These are phyloP conservation scores for Acrocera orbiculus DNA, from an alignment of 2,888 invertebrate genomes.

Conservation along the genomic window DNA sequence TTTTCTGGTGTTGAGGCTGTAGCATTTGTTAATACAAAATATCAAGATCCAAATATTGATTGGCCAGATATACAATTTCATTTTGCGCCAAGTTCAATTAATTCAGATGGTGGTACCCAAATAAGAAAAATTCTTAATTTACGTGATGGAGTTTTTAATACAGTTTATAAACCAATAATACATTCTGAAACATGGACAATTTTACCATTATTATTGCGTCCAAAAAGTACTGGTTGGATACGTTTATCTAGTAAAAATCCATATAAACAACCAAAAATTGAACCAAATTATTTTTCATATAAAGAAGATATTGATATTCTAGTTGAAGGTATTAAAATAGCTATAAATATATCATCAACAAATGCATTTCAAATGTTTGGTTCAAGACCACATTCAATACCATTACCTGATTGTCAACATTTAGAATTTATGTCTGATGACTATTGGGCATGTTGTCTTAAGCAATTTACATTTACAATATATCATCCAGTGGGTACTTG, in stretches of 20 bases:
- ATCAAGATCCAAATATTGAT: conserved; percentile 54
- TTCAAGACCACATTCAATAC: conserved; percentile 58
- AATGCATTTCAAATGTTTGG: conserved; percentile 65
- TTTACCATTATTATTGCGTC: conserved; percentile 60
- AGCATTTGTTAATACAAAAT: conserved; percentile 74
- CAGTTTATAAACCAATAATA: conserved; percentile 64
- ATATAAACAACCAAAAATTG: conserved; percentile 62
- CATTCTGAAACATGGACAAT: conserved; percentile 72
- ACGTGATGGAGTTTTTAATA: conserved; percentile 64
- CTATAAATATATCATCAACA: conserved; percentile 60
- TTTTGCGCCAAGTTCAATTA: conserved; percentile 68
- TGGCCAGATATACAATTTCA: conserved; percentile 82
- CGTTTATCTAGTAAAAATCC: conserved; percentile 66
- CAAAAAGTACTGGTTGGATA: conserved; percentile 77
- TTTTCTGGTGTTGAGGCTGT: conserved; percentile 69
- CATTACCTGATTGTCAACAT: conserved; percentile 66
- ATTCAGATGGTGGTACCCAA: conserved; percentile 66
- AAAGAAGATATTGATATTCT: conserved; percentile 61
- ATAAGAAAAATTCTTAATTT: conserved; percentile 58
- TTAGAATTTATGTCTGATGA: conserved; percentile 55
- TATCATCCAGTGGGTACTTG: conserved; percentile 74
- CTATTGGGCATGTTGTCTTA: conserved; percentile 72
- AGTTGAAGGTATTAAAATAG: conserved; percentile 71
- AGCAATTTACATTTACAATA: conserved; percentile 66
- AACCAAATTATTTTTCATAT: conserved; percentile 83